Evolutionary conservation across 2,797 vertebrate genomes (phyloP).

Genomic region (Rachycentron canadum): DNA sequence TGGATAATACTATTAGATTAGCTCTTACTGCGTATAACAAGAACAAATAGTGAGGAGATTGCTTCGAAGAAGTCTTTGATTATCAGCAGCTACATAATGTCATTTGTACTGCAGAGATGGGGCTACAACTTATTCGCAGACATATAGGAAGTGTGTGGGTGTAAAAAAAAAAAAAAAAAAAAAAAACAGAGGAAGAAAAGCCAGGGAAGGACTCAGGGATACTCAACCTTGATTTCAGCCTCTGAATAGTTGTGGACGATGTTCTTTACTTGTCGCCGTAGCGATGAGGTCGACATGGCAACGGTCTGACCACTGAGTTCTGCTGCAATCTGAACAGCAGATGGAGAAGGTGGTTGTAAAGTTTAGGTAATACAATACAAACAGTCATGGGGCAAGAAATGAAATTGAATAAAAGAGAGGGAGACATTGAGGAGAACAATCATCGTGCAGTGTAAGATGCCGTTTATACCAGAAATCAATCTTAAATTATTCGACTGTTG

Average conservation of each 20-base stretch:
- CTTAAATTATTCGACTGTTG: conserved; percentile 25
- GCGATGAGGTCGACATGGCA: conserved; percentile 95
- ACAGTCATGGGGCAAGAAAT: conserved; percentile 1
- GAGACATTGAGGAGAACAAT: conserved; percentile 43
- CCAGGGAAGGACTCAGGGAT: conserved; percentile 14
- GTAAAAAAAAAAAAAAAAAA: background rate
- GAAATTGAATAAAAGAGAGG: conserved; percentile 1
- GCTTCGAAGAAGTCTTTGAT: conserved; percentile 43
- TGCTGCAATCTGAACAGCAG: conserved; percentile 76
- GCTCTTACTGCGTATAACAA: conserved; percentile 23
- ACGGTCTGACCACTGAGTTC: conserved; percentile 83
- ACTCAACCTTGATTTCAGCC: conserved; percentile 94
- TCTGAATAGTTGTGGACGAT: conserved; percentile 97
- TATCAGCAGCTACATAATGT: conserved; percentile 27
- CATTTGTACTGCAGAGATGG: conserved; percentile 23
- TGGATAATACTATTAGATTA: conserved; percentile 33
- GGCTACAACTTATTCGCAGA: conserved; percentile 4
- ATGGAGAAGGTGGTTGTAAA: conserved; percentile 57
- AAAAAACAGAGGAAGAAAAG: conserved; percentile 12
- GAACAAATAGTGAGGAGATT: conserved; percentile 16
- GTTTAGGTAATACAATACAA: conserved; percentile 51
- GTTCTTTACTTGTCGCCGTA: conserved; percentile 96
- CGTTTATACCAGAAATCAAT: conserved; percentile 12
- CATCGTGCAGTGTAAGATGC: conserved; percentile 19
- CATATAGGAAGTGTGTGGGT: conserved; percentile 4